Evolutionary conservation across 2,888 invertebrate species (phyloP).

Genomic region (Crepidodera aurea): DNA sequence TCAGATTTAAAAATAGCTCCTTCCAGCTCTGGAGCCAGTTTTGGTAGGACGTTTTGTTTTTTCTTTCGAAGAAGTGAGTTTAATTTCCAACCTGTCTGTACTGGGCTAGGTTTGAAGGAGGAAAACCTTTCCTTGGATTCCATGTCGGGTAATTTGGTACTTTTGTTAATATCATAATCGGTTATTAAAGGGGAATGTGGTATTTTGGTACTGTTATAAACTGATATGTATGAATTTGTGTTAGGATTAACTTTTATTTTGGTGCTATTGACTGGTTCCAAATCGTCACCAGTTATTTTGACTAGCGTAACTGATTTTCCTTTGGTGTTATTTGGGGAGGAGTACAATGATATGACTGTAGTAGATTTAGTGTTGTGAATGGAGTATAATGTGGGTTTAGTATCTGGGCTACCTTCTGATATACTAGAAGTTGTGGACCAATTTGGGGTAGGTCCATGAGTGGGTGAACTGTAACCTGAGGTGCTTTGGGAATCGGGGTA

Average conservation of each 20-base stretch:
- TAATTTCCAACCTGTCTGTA: slow-evolving; percentile 49
- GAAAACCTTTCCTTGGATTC: slow-evolving; percentile 29
- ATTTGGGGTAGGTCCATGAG: slow-evolving; percentile 57
- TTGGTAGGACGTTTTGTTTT: slow-evolving; percentile 56
- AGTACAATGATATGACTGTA: slow-evolving; percentile 61
- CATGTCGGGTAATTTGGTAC: slow-evolving; percentile 12
- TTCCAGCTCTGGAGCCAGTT: slow-evolving; percentile 62
- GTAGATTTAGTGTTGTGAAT: slow-evolving; percentile 61
- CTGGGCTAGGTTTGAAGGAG: slow-evolving; percentile 27
- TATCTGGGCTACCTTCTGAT: slow-evolving; percentile 57
- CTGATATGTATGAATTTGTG: slow-evolving; percentile 9
- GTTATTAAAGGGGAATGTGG: slow-evolving; percentile 32
- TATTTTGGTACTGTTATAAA: slow-evolving; percentile 13
- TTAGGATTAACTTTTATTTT: slow-evolving; percentile 31
- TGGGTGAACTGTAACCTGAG: slow-evolving; percentile 64
- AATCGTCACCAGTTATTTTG: slow-evolving; percentile 56
- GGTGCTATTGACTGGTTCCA: slow-evolving; percentile 35
- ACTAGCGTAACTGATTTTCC: slow-evolving; percentile 61
- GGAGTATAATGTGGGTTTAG: slow-evolving; percentile 57
- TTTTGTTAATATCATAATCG: slow-evolving; percentile 25
- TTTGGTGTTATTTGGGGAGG: slow-evolving; percentile 51
- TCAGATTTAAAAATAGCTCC: slow-evolving; percentile 64
- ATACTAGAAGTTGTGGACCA: slow-evolving; percentile 61
- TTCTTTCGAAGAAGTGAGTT: slow-evolving; percentile 58
- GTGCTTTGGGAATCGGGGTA: slow-evolving; percentile 62